Evolutionary conservation across 2,113 vertebrate genomes (phyloP).

Genomic region (Australoheros scitulus): DNA sequence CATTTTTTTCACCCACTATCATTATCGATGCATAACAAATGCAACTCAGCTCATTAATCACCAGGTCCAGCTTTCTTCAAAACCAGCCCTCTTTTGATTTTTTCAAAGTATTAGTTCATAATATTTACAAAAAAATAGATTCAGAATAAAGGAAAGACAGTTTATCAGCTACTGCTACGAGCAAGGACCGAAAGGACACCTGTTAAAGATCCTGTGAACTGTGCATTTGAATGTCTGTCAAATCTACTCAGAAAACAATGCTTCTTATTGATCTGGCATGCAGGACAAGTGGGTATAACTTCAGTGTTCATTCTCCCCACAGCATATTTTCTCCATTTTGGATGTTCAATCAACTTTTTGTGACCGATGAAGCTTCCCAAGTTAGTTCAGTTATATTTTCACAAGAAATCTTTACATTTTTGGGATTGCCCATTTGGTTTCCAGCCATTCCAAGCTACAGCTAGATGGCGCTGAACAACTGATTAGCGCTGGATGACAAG

Average conservation of each 20-base stretch:
- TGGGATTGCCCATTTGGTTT: no score
- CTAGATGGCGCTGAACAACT: not conserved
- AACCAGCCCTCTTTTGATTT: not conserved
- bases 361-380: not conserved
- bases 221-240: no score
- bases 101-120: not conserved
- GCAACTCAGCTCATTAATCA: not conserved
- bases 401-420: not conserved
- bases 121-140: not conserved
- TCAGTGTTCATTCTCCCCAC: not conserved
- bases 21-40: not conserved
- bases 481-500: not conserved
- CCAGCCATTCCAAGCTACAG: no score
- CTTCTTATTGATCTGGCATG: not conserved
- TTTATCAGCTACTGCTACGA: no score
- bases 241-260: not conserved
- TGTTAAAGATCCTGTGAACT: no score
- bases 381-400: not conserved
- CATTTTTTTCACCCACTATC: not conserved
- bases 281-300: not conserved
- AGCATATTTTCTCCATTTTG: not conserved
- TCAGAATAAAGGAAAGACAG: no score
- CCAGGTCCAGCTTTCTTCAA: not conserved
- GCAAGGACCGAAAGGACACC: not conserved
- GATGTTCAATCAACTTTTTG: not conserved